Evolutionary conservation across 2,113 vertebrate species (phyloP), one percentile per base, ranked within the genome.

Genomic region (Myotis brandtii): DNA sequence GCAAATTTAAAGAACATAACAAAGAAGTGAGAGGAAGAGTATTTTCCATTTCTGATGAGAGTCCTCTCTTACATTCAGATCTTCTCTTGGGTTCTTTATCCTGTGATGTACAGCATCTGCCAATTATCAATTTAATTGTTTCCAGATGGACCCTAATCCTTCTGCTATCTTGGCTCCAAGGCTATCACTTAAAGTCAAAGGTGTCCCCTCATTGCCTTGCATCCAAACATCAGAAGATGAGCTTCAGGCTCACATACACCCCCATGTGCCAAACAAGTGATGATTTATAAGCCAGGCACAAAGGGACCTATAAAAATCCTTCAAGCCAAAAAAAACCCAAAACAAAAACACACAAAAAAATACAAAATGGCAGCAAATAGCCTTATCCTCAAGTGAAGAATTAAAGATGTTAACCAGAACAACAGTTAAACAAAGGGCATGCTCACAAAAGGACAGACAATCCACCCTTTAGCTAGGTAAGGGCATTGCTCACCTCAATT

Each of bases 121-220:
- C 84, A 94, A 73, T 92, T 83, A 95, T 50, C 80, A 83, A 76
- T 37, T 79, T 82, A 94, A 95, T 52, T 50, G 21, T 50, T 86
- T 94, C 73, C 91, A 84, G 54, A 16, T 48, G 85, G 32, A 81
- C 43, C 37, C 69, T 54, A 34, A 14, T 50, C 43, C 87, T 92
- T 95, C 76, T 3, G 6, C 18, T 54, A 40, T 81, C 76, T 93
- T 67, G 81, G 72, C n/a, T n/a, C n/a, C 6, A 52, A 85, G 5
- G 66, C 27, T 69, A 54, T 40, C 40, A 23, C 54, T 95, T 83
- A 52, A 86, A 77, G 62, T 50, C 56, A 89, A 75, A 80, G 5
- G 25, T 43, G 50, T 84, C 23, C 43, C 50, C 66, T 46, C 23
- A 23, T 9, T 70, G 21, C 11, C 73, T n/a, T 69, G 64, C 48